phyloP scores from a whole-genome alignment of 2,113 vertebrate genomes.

The Thalassoma bifasciatum region DNA sequence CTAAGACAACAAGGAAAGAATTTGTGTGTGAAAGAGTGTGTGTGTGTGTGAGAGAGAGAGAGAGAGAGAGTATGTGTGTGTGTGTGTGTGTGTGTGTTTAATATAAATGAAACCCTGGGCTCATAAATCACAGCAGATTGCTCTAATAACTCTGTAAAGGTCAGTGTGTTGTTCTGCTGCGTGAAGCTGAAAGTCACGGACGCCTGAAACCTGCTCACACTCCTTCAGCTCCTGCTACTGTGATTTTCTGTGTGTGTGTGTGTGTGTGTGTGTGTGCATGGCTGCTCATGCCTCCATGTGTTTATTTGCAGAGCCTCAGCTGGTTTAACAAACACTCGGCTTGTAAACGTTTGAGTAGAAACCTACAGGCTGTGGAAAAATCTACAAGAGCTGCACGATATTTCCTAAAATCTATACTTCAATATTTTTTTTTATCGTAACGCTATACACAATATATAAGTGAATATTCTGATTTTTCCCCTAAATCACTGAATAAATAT shows the following conservation, averaged over 20 bases:
- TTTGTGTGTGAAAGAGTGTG: conserved; percentile 3
- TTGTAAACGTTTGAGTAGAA: no score
- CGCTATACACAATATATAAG: no score
- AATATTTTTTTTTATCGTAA: no score
- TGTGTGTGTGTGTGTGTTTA: neutral
- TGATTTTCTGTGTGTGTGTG: neutral
- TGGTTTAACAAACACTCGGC: no score
- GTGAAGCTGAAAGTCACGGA: conserved; percentile 22
- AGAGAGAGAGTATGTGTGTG: neutral
- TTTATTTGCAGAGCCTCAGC: neutral
- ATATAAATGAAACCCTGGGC: neutral
- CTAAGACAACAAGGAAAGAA: no score
- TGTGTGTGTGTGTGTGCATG: conserved; percentile 1
- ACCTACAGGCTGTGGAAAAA: no score
- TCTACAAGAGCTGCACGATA: no score
- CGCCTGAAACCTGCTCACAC: conserved; percentile 1
- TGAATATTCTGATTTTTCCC: no score
- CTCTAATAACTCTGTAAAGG: conserved; percentile 30
- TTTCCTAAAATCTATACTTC: no score
- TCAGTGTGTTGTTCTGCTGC: neutral
- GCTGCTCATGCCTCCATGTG: neutral
- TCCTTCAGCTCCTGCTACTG: neutral
- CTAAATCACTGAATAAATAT: no score
- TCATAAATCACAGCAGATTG: conserved; percentile 35
- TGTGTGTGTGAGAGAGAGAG: no score